Conservation (phyloP, 1,140 invertebrate genomes). For the Psix sp. region DNA sequence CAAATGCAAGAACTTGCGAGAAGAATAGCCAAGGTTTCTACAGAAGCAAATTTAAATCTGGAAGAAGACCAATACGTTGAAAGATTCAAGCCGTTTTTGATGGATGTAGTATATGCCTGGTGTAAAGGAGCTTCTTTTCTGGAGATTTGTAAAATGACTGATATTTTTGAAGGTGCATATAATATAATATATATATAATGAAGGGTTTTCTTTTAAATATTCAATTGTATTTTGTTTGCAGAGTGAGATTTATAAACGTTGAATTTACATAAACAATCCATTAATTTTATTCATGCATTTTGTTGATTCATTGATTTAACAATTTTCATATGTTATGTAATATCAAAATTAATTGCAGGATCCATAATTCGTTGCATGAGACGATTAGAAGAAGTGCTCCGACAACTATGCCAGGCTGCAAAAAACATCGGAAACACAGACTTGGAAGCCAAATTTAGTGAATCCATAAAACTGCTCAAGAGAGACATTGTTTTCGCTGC, state of each 20-base stretch:
- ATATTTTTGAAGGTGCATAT: conserved; percentile 95
- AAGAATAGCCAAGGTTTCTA: conserved; percentile 93
- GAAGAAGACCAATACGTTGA: conserved; percentile 95
- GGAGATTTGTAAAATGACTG: conserved; percentile 96
- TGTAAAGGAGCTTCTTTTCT: conserved; percentile 93
- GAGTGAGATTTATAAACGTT: no score
- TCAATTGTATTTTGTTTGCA: no score
- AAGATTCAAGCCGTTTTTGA: conserved; percentile 94
- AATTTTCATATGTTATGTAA: no score
- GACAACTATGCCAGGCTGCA: conserved; percentile 96
- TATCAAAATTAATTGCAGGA: conserved; percentile 77
- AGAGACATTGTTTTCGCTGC: conserved; percentile 82
- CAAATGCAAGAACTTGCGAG: conserved; percentile 90
- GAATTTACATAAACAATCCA: no score
- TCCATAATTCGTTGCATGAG: conserved; percentile 98
- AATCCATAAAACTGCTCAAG: conserved; percentile 94
- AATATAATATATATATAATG: no score
- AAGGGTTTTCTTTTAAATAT: no score
- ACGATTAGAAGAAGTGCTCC: conserved; percentile 94
- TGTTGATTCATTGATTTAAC: no score
- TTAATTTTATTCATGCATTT: no score
- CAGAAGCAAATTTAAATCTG: conserved; percentile 92
- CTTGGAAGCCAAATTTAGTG: conserved; percentile 96
- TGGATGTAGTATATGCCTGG: conserved; percentile 98
- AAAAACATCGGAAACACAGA: conserved; percentile 98